Conservation (phyloP, 2,888 invertebrate genomes). For the Pemphredon lugubris region DNA sequence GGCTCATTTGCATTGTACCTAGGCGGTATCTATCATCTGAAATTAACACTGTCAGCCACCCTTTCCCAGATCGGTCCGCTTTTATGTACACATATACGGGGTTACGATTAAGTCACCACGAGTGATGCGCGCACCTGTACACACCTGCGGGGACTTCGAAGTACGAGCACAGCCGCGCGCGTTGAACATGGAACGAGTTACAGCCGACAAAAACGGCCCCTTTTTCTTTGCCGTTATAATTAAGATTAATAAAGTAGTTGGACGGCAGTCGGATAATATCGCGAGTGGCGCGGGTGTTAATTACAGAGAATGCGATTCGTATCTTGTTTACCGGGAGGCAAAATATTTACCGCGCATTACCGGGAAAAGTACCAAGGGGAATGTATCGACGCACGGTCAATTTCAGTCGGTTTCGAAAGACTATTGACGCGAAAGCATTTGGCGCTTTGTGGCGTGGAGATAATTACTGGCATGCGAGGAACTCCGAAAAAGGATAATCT, state of each 20-base stretch:
- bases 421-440: slow-evolving; percentile 14
- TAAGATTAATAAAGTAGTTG: slow-evolving; percentile 52
- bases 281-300: slow-evolving; percentile 23
- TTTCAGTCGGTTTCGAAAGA: background rate
- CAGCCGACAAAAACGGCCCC: slow-evolving; percentile 6
- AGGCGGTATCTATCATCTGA: slow-evolving; percentile 77
- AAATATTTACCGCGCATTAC: background rate
- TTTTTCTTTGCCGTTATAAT: slow-evolving; percentile 34
- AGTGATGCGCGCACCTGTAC: slow-evolving; percentile 62
- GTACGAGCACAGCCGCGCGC: background rate
- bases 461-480: slow-evolving; percentile 21
- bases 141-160: slow-evolving; percentile 32
- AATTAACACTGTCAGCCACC: slow-evolving; percentile 77
- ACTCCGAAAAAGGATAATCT: slow-evolving; percentile 13
- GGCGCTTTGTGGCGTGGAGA: slow-evolving; percentile 14
- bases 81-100: slow-evolving; percentile 63
- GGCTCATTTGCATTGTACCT: slow-evolving; percentile 73
- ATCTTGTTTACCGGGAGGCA: background rate
- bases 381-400: slow-evolving; percentile 10
- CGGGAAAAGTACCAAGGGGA: slow-evolving; percentile 2
- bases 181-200: slow-evolving; percentile 9
- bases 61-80: slow-evolving; percentile 69
- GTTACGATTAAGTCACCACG: slow-evolving; percentile 71
- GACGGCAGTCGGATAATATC: slow-evolving; percentile 15
- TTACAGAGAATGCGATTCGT: slow-evolving; percentile 14